These are phyloP conservation scores for Guaruba guarouba DNA, from an alignment of 2,113 vertebrate species.

Conservation along the genomic window DNA sequence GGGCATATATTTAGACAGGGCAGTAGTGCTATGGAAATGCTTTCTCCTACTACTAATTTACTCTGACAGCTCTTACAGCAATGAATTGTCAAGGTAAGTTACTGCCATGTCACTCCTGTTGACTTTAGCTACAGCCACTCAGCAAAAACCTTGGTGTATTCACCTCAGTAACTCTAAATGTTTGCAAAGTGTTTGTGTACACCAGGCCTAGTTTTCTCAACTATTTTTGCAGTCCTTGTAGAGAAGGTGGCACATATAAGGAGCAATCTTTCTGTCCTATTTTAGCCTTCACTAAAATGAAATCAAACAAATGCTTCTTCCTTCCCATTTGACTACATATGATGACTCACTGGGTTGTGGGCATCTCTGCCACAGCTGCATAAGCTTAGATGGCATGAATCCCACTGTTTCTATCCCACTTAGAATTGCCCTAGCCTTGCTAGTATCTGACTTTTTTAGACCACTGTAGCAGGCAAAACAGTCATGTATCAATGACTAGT, in stretches of 20 bases:
- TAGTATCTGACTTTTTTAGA: neutral
- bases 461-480: neutral
- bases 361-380: neutral
- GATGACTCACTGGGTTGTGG: neutral
- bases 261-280: neutral
- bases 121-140: neutral
- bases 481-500: neutral
- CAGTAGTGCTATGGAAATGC: neutral
- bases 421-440: neutral
- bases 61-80: neutral
- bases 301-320: neutral
- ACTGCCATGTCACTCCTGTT: neutral
- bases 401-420: neutral
- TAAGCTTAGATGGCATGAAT: neutral
- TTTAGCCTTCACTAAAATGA: neutral
- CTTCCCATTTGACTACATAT: neutral
- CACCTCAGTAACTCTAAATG: neutral
- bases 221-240: neutral
- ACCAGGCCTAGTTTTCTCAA: neutral
- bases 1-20: conserved; percentile 10
- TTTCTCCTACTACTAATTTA: neutral
- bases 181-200: neutral
- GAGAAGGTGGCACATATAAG: neutral
- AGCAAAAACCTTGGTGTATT: neutral
- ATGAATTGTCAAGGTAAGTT: neutral